Evolutionary conservation across 2,113 vertebrate species (phyloP), one percentile per base, ranked within the genome.

Genomic region (Nematolebias whitei): DNA sequence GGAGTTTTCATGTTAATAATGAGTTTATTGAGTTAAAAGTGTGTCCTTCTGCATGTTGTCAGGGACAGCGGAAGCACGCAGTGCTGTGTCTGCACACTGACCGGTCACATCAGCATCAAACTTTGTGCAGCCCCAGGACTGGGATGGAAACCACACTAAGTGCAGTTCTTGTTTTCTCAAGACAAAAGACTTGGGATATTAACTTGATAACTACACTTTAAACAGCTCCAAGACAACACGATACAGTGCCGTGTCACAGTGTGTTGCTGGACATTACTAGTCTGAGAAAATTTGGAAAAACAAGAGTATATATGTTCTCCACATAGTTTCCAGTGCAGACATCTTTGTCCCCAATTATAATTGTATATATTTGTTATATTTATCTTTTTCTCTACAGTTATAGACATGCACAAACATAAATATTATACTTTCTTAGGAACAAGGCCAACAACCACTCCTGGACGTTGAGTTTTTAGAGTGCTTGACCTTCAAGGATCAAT

Each of bases 91-190:
- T 86, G 83, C 80, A 88, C 45, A 52, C 62, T 89, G 89, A 89
- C 87, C n/a, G 66, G 43, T 84, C 78, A 66, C 43, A 86, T 89
- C 76, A 92, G 80, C 85, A 80, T 89, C 91, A 93, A 89, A 74
- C 62, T 39, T 47, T 41, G 48, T 23, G 54, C 64, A 59, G 67
- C 57, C 39, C 44, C 44, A 11, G 57, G 75, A 75, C 41, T 26
- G 32, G 16, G 13, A 35, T 35, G 32, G 32, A 35, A 35, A 35
- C 32, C 32, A 35, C 32, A 35, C 41, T 5, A 51, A 69, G 47
- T 38, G 20, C 39, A 68, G 10, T 51, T 54, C 43, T 80, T 32
- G 18, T 51, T 75, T 57, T 29, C 62, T 47, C 40, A 39, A 53
- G 65, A 48, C 74, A 70, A 60, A 59, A 10, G 22, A 19, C 56